Evolutionary conservation across 2,113 vertebrate genomes (phyloP).

Genomic region (Platichthys flesus): DNA sequence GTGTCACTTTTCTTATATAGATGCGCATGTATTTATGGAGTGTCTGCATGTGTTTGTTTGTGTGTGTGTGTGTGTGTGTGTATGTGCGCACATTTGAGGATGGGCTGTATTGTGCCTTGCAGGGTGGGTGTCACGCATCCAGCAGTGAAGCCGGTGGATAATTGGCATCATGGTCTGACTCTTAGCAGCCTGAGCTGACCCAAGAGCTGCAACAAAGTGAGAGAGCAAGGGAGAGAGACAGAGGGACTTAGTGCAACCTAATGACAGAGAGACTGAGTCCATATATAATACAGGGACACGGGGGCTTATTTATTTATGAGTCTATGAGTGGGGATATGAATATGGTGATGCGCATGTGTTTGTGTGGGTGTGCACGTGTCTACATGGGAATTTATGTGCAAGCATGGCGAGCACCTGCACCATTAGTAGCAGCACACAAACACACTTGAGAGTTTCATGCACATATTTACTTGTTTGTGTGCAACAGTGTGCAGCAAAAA

Average conservation of each 20-base stretch:
- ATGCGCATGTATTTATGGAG: constrained; percentile 28
- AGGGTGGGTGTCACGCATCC: constrained; percentile 62
- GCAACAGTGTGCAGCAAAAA: not conserved
- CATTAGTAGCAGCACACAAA: constrained; percentile 25
- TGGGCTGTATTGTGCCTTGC: constrained; percentile 33
- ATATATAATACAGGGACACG: constrained; percentile 61
- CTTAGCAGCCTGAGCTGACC: constrained; percentile 69
- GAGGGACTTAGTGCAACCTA: constrained; percentile 44
- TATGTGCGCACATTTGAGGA: constrained; percentile 24
- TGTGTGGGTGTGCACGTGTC: not conserved
- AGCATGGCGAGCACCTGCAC: constrained; percentile 25
- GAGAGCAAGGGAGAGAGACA: constrained; percentile 53
- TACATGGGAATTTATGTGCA: constrained; percentile 18
- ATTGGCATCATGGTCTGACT: constrained; percentile 74
- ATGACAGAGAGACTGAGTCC: constrained; percentile 56
- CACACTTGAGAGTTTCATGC: not conserved
- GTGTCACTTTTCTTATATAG: constrained; percentile 18
- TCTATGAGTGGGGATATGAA: constrained; percentile 54
- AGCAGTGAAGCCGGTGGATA: constrained; percentile 67
- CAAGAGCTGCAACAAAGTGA: constrained; percentile 53
- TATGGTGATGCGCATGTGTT: constrained; percentile 55
- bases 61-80: constrained; percentile 16
- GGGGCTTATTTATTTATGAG: constrained; percentile 65
- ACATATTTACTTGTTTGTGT: constrained; percentile 12
- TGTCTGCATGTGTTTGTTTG: constrained; percentile 28